Conservation (phyloP, 2,888 invertebrate genomes). For the Lapara coniferarum region DNA sequence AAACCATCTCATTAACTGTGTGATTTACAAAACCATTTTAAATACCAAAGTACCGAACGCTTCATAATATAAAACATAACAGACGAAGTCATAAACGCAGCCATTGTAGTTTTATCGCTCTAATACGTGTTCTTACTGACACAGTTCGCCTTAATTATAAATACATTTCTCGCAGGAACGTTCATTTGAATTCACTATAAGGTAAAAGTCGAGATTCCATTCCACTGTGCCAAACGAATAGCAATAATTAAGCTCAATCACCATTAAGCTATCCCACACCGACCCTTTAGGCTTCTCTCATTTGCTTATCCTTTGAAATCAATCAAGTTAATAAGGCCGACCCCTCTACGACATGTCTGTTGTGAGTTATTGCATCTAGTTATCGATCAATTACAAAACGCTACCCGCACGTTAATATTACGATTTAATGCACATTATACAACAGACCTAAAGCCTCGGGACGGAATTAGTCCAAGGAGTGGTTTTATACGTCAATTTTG, state of each 20-base stretch:
- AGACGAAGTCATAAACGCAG: too few relatives aligned
- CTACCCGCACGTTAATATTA: constrained; percentile 52
- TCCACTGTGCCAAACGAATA: neutral
- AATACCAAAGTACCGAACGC: too few relatives aligned
- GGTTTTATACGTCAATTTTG: constrained; percentile 78
- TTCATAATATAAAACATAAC: too few relatives aligned
- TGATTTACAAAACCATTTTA: too few relatives aligned
- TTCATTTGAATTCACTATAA: constrained; percentile 1
- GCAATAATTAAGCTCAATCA: constrained; percentile 20
- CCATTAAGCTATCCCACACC: constrained; percentile 17
- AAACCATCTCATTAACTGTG: too few relatives aligned
- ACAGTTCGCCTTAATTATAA: neutral
- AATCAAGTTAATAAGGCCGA: constrained; percentile 18
- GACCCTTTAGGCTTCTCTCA: constrained; percentile 19
- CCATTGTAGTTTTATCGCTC: neutral
- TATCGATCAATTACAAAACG: constrained; percentile 50
- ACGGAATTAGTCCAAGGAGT: constrained; percentile 71
- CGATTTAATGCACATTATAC: constrained; percentile 63
- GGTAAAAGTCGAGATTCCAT: constrained; percentile 1
- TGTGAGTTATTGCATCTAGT: constrained; percentile 43
- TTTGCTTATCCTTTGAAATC: constrained; percentile 15
- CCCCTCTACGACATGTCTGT: constrained; percentile 35
- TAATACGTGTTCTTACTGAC: neutral
- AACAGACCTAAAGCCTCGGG: constrained; percentile 55
- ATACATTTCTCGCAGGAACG: neutral